These are phyloP conservation scores for Scylla paramamosain DNA, from an alignment of 1,140 invertebrate genomes.

Conservation along the genomic window DNA sequence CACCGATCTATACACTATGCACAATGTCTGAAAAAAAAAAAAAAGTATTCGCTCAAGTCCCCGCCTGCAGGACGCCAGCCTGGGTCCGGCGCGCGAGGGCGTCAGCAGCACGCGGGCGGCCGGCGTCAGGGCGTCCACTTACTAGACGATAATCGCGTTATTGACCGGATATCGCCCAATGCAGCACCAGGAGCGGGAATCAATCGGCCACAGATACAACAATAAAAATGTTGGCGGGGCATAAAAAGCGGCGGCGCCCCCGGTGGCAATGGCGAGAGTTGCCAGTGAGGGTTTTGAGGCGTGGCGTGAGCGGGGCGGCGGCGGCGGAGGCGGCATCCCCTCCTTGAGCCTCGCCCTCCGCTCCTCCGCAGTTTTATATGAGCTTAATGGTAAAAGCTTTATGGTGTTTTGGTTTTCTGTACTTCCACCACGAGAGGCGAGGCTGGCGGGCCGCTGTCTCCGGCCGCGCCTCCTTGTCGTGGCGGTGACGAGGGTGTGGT, in stretches of 20 bases:
- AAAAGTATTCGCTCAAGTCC: not conserved
- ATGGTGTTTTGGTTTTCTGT: constrained; percentile 17
- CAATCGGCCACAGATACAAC: constrained; percentile 73
- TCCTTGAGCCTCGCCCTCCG: constrained; percentile 21
- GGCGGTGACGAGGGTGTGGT: constrained; percentile 4
- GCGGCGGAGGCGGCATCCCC: not conserved
- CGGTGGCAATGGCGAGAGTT: constrained; percentile 58
- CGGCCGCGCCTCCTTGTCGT: not conserved
- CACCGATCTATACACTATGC: not conserved
- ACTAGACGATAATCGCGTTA: constrained; percentile 70
- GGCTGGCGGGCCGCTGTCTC: not conserved
- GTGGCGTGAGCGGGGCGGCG: not conserved
- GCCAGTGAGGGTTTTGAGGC: constrained; percentile 34
- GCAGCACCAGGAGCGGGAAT: constrained; percentile 72
- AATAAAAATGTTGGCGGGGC: constrained; percentile 71
- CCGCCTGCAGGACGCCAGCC: not conserved
- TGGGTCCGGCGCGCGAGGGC: not conserved
- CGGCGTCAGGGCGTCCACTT: constrained; percentile 61
- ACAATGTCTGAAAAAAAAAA: not conserved
- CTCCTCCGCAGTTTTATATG: constrained; percentile 25
- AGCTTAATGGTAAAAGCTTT: constrained; percentile 47
- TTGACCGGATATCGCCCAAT: constrained; percentile 72
- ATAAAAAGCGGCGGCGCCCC: constrained; percentile 48
- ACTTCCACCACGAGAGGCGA: constrained; percentile 18
- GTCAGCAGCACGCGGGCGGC: not conserved